Percentiles rank a stretch among this genome's conserved stretches.
Evolutionary conservation across 2,797 vertebrate species (phyloP).

Genomic region (Notolabrus celidotus): DNA sequence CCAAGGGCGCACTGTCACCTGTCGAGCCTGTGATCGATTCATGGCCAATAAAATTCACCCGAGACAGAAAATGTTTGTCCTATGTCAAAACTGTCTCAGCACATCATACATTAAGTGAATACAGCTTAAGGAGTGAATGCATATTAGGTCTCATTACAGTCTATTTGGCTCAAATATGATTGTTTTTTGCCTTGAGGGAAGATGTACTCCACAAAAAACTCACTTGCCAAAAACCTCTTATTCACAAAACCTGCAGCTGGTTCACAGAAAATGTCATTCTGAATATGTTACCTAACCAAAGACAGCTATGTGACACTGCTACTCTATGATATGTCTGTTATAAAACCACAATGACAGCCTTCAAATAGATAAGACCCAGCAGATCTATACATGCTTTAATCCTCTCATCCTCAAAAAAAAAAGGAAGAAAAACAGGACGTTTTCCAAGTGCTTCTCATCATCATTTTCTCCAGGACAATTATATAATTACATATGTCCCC

Average conservation of each 20-base stretch:
- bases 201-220: slow-evolving; percentile 21
- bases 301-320: slow-evolving; percentile 41
- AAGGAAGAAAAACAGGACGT: slow-evolving; percentile 17
- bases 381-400: slow-evolving; percentile 63
- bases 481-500: slow-evolving; percentile 50
- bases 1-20: slow-evolving; percentile 38
- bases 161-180: slow-evolving; percentile 47
- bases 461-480: slow-evolving; percentile 34
- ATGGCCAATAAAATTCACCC: slow-evolving; percentile 36
- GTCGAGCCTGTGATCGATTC: slow-evolving; percentile 41
- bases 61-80: slow-evolving; percentile 44
- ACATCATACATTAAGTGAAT: slow-evolving; percentile 33
- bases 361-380: slow-evolving; percentile 38
- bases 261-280: slow-evolving; percentile 45
- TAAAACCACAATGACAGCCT: slow-evolving; percentile 12
- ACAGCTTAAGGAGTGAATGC: slow-evolving; percentile 25
- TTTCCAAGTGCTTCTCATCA: slow-evolving; percentile 38
- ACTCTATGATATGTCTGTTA: slow-evolving; percentile 44
- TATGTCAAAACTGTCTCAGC: slow-evolving; percentile 36
- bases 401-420: slow-evolving; percentile 24
- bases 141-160: slow-evolving; percentile 35
- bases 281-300: slow-evolving; percentile 56
- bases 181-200: slow-evolving; percentile 27
- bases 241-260: slow-evolving; percentile 24
- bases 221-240: slow-evolving; percentile 20